These are phyloP conservation scores for Melanchra persicariae DNA, from an alignment of 2,888 invertebrate species.

Conservation along the genomic window DNA sequence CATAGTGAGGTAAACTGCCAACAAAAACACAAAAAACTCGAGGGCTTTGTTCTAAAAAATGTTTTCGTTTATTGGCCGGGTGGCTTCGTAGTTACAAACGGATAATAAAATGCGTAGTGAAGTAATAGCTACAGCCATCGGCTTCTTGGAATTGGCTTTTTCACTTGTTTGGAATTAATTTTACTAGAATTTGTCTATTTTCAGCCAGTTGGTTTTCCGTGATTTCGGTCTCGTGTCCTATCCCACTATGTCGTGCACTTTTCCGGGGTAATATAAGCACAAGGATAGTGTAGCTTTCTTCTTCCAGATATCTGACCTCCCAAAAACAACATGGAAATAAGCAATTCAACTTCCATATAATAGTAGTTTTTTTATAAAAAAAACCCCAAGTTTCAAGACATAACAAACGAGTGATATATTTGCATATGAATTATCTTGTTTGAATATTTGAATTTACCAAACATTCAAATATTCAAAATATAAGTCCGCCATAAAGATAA, in stretches of 20 bases:
- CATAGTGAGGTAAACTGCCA: conserved; percentile 20
- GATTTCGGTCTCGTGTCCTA: background rate
- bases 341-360: background rate
- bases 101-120: conserved; percentile 43
- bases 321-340: no score
- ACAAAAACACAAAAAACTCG: conserved; percentile 27
- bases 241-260: no score
- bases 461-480: no score
- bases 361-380: no score
- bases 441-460: no score
- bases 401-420: no score
- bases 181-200: background rate
- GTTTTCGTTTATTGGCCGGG: conserved; percentile 20
- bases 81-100: conserved; percentile 14
- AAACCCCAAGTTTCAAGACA: no score
- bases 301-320: no score
- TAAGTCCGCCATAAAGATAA: no score
- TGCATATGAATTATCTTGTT: no score
- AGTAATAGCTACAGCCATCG: conserved; percentile 21
- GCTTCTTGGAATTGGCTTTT: conserved; percentile 28
- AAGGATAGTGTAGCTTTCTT: background rate
- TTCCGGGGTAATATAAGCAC: background rate
- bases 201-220: background rate
- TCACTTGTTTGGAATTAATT: conserved; percentile 19
- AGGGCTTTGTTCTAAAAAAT: conserved; percentile 10